Conservation (phyloP, 1,140 invertebrate species). For the Heliconius eleuchia region DNA sequence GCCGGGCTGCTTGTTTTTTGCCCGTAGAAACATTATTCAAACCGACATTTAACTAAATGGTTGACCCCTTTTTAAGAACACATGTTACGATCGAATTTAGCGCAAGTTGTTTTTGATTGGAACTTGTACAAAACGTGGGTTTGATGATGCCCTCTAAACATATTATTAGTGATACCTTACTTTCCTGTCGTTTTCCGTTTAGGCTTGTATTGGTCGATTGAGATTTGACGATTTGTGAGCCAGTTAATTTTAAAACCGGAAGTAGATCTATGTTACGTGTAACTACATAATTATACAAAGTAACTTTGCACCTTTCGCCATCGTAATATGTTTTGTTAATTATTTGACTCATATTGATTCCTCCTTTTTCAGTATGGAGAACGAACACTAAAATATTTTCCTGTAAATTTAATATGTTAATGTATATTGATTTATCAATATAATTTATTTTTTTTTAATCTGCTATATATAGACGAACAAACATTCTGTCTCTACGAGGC, state of each 20-base stretch:
- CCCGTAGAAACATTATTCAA: constrained; percentile 43
- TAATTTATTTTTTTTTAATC: no score
- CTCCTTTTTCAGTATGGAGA: no score
- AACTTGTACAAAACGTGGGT: constrained; percentile 2
- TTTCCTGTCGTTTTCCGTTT: neutral
- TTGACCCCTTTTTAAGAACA: constrained; percentile 6
- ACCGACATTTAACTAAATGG: constrained; percentile 24
- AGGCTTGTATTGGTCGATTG: neutral
- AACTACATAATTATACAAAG: no score
- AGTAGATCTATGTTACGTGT: no score
- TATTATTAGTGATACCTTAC: neutral
- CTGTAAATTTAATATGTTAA: no score
- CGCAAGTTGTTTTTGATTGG: constrained; percentile 10
- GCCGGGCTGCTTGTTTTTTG: constrained; percentile 36
- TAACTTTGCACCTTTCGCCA: no score
- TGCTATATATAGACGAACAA: no score
- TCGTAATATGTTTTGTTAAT: no score
- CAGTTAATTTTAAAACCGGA: neutral
- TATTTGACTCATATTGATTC: no score
- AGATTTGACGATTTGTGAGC: neutral
- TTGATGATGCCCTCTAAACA: neutral
- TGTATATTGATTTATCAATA: no score
- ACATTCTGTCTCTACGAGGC: no score
- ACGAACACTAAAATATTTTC: no score
- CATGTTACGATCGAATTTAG: constrained; percentile 8